phyloP scores from a whole-genome alignment of 2,888 invertebrate genomes.

The Drosophila niveifrons region DNA sequence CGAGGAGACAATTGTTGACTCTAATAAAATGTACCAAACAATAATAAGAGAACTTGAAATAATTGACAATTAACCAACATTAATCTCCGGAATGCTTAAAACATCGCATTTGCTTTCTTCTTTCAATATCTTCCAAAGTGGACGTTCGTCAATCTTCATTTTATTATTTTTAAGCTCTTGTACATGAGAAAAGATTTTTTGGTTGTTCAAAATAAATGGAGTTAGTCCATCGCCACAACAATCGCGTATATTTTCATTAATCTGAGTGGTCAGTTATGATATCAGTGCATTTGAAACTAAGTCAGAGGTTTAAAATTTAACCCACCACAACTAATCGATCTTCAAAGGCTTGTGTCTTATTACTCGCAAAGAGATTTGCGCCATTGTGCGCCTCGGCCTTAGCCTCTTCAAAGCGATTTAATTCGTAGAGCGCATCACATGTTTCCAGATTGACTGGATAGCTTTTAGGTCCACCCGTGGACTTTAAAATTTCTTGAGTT shows the following conservation, averaged over 20 bases:
- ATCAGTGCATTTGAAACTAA: slow-evolving; percentile 15
- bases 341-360: slow-evolving; percentile 73
- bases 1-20: slow-evolving; percentile 73
- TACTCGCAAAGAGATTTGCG: slow-evolving; percentile 71
- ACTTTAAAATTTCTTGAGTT: slow-evolving; percentile 39
- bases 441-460: slow-evolving; percentile 80
- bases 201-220: slow-evolving; percentile 77
- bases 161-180: slow-evolving; percentile 53
- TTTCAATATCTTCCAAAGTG: slow-evolving; percentile 80
- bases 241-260: slow-evolving; percentile 79
- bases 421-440: slow-evolving; percentile 80
- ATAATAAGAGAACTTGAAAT: not conserved
- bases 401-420: slow-evolving; percentile 80
- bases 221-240: slow-evolving; percentile 73
- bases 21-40: slow-evolving; percentile 54
- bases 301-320: not conserved
- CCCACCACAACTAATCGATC: slow-evolving; percentile 74
- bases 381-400: slow-evolving; percentile 77
- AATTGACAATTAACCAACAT: slow-evolving; percentile 59
- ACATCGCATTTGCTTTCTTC: slow-evolving; percentile 81
- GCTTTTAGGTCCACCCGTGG: slow-evolving; percentile 25
- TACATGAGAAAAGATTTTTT: slow-evolving; percentile 67
- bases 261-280: slow-evolving; percentile 31
- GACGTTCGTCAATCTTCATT: slow-evolving; percentile 61
- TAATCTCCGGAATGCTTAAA: slow-evolving; percentile 74